These are phyloP conservation scores for Gadopsis bispinosus DNA, from an alignment of 2,797 vertebrate species.

Conservation along the genomic window DNA sequence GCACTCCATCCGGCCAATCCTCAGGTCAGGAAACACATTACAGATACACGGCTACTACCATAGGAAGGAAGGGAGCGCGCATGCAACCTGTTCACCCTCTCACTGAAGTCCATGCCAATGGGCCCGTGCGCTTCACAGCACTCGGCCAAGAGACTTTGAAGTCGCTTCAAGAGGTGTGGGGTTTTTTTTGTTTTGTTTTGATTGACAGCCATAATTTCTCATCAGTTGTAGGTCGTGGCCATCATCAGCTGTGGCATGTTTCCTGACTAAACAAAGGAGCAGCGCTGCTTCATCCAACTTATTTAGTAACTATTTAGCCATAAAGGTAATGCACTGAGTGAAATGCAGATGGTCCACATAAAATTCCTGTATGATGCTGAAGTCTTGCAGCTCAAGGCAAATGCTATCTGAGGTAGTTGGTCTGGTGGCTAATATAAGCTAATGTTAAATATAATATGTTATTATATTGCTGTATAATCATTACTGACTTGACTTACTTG, in stretches of 20 bases:
- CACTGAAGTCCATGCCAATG: slow-evolving; percentile 40
- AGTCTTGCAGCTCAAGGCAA: neutral
- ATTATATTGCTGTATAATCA: too few species aligned
- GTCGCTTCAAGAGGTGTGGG: slow-evolving; percentile 17
- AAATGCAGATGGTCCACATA: too few species aligned
- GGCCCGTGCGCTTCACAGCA: neutral
- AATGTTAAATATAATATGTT: too few species aligned
- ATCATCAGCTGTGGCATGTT: neutral
- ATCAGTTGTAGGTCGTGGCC: slow-evolving; percentile 23
- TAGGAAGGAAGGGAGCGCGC: slow-evolving; percentile 81
- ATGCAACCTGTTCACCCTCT: slow-evolving; percentile 62
- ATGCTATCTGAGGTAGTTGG: neutral
- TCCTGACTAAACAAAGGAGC: neutral
- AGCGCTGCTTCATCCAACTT: neutral
- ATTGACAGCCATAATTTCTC: slow-evolving; percentile 34
- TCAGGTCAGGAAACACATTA: slow-evolving; percentile 87
- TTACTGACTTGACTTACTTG: too few species aligned
- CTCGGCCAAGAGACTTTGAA: slow-evolving; percentile 54
- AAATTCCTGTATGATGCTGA: neutral
- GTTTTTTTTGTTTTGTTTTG: slow-evolving; percentile 7
- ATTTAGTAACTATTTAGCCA: slow-evolving; percentile 26
- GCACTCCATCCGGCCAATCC: slow-evolving; percentile 81
- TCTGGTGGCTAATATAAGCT: too few species aligned
- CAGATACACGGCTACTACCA: slow-evolving; percentile 66
- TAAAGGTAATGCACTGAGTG: neutral